These are phyloP conservation scores for Onchidella celtica DNA, from an alignment of 2,888 invertebrate species.

Conservation along the genomic window DNA sequence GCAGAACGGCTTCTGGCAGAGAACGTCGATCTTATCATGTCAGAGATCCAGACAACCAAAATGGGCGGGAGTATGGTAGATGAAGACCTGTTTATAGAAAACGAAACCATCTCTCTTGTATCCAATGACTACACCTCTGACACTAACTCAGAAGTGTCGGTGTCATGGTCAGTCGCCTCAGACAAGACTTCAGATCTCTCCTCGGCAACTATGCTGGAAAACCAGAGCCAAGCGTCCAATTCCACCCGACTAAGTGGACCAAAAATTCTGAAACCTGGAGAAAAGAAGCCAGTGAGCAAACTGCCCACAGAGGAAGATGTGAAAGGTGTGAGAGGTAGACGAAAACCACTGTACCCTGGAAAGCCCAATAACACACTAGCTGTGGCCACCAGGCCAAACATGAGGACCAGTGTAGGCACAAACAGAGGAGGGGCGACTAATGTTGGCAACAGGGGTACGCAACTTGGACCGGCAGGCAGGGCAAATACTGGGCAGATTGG, in stretches of 20 bases:
- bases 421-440: neutral
- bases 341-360: constrained; percentile 66
- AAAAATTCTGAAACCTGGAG: constrained; percentile 28
- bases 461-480: neutral
- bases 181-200: constrained; percentile 58
- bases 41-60: constrained; percentile 80
- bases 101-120: constrained; percentile 86
- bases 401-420: neutral
- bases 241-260: constrained; percentile 33
- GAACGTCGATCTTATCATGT: constrained; percentile 83
- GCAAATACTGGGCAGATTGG: neutral
- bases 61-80: constrained; percentile 78
- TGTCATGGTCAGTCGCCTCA: constrained; percentile 71
- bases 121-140: constrained; percentile 88
- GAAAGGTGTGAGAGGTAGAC: constrained; percentile 64
- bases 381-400: neutral
- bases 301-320: constrained; percentile 49
- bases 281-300: neutral
- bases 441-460: neutral
- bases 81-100: constrained; percentile 83
- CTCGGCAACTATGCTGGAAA: constrained; percentile 62
- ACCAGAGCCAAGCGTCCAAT: constrained; percentile 50
- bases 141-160: constrained; percentile 75
- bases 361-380: neutral
- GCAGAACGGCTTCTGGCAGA: constrained; percentile 78